A percentile compares a stretch with the other conserved stretches of the same genome.
These are phyloP conservation scores for Melipona bicolor DNA, from an alignment of 2,888 invertebrate species.

Conservation along the genomic window DNA sequence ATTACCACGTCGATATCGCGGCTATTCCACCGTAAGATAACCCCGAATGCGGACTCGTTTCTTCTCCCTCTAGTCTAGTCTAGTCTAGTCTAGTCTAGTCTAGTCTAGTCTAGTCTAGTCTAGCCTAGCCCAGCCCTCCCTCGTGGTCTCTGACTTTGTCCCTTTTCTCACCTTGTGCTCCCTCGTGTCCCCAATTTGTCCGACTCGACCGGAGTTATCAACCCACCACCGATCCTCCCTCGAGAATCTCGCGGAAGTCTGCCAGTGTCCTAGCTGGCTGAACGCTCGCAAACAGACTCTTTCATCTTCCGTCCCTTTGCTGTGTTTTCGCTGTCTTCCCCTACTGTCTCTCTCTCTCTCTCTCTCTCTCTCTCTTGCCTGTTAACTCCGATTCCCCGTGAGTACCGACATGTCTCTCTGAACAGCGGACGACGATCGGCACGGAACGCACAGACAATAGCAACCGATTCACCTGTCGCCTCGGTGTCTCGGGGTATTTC, in stretches of 20 bases:
- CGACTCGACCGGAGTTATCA: not conserved
- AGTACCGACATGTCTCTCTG: constrained; percentile 4
- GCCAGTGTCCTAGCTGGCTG: not conserved
- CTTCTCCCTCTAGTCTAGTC: not conserved
- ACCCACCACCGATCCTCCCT: not conserved
- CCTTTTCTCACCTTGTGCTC: not conserved
- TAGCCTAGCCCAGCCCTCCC: not conserved
- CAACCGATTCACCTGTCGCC: constrained; percentile 12
- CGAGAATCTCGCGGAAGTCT: not conserved
- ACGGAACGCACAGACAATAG: not conserved
- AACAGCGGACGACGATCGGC: not conserved
- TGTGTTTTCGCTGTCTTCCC: not conserved
- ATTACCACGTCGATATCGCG: constrained; percentile 51
- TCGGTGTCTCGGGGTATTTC: not conserved
- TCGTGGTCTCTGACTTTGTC: not conserved
- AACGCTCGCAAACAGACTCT: not conserved
- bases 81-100: not conserved
- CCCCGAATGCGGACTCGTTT: constrained; percentile 29
- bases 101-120: not conserved
- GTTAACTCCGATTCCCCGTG: not conserved
- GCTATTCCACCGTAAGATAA: constrained; percentile 56
- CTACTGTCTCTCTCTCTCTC: no score
- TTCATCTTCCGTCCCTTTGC: not conserved
- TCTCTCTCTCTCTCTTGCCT: no score
- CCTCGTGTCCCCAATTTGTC: not conserved